phyloP scores from a whole-genome alignment of 2,113 vertebrate genomes.

The Gobius niger region DNA sequence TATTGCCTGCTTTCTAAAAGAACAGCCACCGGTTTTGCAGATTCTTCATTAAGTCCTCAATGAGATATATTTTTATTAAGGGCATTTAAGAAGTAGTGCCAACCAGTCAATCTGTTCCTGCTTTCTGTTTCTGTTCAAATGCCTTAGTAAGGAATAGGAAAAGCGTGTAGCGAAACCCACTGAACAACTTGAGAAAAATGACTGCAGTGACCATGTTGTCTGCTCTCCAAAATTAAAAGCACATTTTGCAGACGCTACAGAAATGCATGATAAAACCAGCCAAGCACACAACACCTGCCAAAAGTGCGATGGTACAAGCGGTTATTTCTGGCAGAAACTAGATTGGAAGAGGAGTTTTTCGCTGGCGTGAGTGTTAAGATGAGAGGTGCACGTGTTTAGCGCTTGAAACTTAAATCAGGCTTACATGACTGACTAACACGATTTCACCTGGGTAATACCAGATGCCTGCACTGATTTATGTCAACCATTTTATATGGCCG shows the following conservation, averaged over 20 bases:
- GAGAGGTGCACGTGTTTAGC: conserved; percentile 30
- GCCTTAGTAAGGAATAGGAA: too few relatives aligned
- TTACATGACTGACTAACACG: conserved; percentile 15
- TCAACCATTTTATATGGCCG: conserved; percentile 20
- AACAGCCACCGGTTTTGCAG: neutral
- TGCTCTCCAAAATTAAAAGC: conserved; percentile 21
- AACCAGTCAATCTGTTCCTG: too few relatives aligned
- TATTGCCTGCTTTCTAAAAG: neutral
- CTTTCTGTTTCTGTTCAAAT: too few relatives aligned
- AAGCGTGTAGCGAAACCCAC: neutral
- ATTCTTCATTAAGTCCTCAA: neutral
- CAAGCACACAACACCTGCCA: conserved; percentile 30
- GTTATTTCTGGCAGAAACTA: conserved; percentile 38
- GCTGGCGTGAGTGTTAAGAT: conserved; percentile 27
- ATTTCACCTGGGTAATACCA: conserved; percentile 24
- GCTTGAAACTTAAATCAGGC: conserved; percentile 17
- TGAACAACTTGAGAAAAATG: conserved; percentile 20
- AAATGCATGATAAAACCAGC: conserved; percentile 30
- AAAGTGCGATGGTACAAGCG: conserved; percentile 26
- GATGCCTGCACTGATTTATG: conserved; percentile 30
- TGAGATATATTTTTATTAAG: neutral
- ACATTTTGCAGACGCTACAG: conserved; percentile 11
- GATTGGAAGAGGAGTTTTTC: conserved; percentile 39
- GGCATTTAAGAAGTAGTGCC: neutral
- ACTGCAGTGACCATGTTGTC: conserved; percentile 2